Base-by-base conservation (phyloP, 2,888 invertebrate genomes). In the Dendrolimus houi region DNA sequence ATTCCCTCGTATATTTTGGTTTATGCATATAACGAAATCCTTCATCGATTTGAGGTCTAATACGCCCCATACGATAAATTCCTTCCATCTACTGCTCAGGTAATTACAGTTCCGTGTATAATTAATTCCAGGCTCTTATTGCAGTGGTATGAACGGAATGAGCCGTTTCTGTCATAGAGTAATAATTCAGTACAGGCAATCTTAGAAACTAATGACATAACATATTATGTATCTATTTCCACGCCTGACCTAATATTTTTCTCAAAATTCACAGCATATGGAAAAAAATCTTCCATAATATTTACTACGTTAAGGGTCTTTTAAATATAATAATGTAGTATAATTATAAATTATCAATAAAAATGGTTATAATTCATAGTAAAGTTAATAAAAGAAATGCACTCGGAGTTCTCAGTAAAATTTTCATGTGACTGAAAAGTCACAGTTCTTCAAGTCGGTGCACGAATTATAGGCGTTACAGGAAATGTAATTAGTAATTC, bases 51-150 rank as follows among this genome's bases (percentile, higher is more conserved):
- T 47, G 47, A 47, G 47, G 47, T 47, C 12, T 47, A 12, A 47
- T 47, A 47, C 12, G 12, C 47, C 47, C 47, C 47, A 10, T 9
- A 47, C 47, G 47, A 47, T 47, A 47, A 47, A 47, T 47, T 10
- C 47, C 47, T 47, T 47, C 47, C 47, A 9, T 47, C 29, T 29
- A 47, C 9, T 47, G 47, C 12, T 47, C 53, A 53, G 53, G 53
- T 56, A 53, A 56, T 56, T 56, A 53, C 56, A 56, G 53, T 56
- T 56, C 53, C 52, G 56, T 52, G 14, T 14, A 41, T 56, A 53
- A 56, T 56, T 56, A 56, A 56, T 56, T 56, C 56, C 56, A 41
- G 53, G 52, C 56, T 56, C 41, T 41, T 53, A 53, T 52, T 14
- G 56, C 41, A 56, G 9, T 53, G 56, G 52, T 52, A 56, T 56